Base-by-base conservation (phyloP, 1,140 invertebrate genomes). In the Hormaphis cornu region DNA sequence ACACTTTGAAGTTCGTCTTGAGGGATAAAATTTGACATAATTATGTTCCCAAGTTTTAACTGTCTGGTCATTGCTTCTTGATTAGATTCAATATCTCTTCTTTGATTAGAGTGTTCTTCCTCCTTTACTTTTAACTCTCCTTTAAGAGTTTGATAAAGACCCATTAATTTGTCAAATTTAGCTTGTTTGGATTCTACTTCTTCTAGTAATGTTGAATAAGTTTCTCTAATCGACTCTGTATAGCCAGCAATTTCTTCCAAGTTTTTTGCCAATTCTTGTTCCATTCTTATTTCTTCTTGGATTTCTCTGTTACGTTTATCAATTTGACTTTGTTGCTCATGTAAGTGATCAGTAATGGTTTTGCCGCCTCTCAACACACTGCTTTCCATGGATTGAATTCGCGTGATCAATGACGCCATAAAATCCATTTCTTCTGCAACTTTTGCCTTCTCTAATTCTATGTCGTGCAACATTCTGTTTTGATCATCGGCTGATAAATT, bases 11-110 rank as follows among this genome's bases (percentile, higher is more conserved):
- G 89, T 53, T 97, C 92, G 74, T 94, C 91, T 3, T 85, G 82
- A 12, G 95, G 95, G 75, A 99, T 93, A 78, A 99, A 98, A 79
- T 97, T 97, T 75, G 98, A 95, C 70, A 98, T 95, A 46, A 97
- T 90, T 10, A 97, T 81, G 75, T 90, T 85, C 70, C 87, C 86
- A n/a, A 90, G 81, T 73, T 91, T 89, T 52, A 93, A 78, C 74
- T 90, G 83, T 74, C 88, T 85, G 1, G 87, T 88, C 33, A 94
- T 82, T 73, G 90, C 87, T 75, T 88, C 86, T 74, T 91, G 88
- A 1, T 87, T 87, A 76, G 87, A 83, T 76, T 93, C 89, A 24
- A 93, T 76, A 66, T 93, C 89, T 70, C 89, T 82, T 69, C 90
- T 79, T 74, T 94, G 89, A 53, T 85, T 82, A 61, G 87, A 86